Conservation (phyloP, 2,113 vertebrate species). For the Coracopsis vasa region DNA sequence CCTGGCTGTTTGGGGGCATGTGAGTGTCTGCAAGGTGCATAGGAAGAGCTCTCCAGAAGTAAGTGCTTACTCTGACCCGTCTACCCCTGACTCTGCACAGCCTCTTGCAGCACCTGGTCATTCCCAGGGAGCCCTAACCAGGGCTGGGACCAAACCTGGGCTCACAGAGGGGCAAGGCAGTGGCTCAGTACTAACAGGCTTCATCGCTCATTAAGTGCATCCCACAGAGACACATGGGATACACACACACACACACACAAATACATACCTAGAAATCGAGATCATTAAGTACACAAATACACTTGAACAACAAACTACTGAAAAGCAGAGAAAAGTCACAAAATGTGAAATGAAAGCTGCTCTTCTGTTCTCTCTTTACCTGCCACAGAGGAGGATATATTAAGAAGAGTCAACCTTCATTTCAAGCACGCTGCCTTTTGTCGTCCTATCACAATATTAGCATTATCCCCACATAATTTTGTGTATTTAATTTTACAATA, state of each 20-base stretch:
- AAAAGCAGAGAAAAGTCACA: conserved; percentile 28
- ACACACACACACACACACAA: background rate
- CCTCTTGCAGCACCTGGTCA: background rate
- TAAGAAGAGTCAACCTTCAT: conserved; percentile 35
- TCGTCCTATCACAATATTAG: conserved; percentile 16
- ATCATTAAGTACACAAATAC: background rate
- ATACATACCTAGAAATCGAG: background rate
- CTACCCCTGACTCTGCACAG: background rate
- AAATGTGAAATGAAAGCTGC: background rate
- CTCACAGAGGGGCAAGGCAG: background rate
- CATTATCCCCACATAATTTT: conserved; percentile 47
- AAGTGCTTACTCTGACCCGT: fast-evolving
- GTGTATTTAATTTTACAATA: conserved; percentile 63
- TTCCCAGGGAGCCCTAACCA: background rate
- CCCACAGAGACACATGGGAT: background rate
- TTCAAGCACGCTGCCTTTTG: background rate
- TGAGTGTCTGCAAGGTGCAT: no score
- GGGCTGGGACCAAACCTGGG: background rate
- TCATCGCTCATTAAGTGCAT: background rate
- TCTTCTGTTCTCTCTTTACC: background rate
- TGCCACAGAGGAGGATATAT: conserved; percentile 7
- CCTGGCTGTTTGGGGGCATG: no score
- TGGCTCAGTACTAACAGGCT: fast-evolving
- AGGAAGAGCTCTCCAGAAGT: no score
- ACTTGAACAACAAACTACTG: background rate